phyloP scores from a whole-genome alignment of 2,888 invertebrate species.

The Xestobium rufovillosum region DNA sequence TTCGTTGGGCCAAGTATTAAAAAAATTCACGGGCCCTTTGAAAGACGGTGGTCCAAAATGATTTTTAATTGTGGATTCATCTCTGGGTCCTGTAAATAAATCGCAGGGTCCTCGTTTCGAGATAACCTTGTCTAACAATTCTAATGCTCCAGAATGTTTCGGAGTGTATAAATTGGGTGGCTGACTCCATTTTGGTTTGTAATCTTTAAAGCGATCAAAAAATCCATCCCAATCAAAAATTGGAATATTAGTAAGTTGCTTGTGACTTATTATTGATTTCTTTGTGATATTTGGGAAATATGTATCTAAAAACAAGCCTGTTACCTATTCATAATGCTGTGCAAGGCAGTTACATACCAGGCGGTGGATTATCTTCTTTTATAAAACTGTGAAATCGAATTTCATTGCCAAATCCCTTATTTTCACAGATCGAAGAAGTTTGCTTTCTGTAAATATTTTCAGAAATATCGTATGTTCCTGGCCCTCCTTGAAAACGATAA shows the following conservation, averaged over 20 bases:
- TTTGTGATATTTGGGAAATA: slow-evolving; percentile 13
- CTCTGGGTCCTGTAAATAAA: slow-evolving; percentile 46
- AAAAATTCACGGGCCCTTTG: slow-evolving; percentile 31
- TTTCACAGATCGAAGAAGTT: slow-evolving; percentile 17
- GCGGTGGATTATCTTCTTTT: slow-evolving; percentile 22
- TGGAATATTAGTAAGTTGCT: slow-evolving; percentile 27
- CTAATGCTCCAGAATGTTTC: neutral
- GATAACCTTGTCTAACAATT: slow-evolving; percentile 20
- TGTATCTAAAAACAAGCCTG: slow-evolving; percentile 6
- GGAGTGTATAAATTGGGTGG: slow-evolving; percentile 33
- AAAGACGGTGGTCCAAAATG: slow-evolving; percentile 41
- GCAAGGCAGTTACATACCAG: no score
- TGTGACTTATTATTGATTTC: slow-evolving; percentile 2
- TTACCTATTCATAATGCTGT: no score
- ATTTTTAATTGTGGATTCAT: slow-evolving; percentile 47
- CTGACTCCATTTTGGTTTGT: slow-evolving; percentile 25
- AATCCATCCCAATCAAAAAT: slow-evolving; percentile 37
- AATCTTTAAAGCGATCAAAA: slow-evolving; percentile 30
- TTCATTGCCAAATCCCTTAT: slow-evolving; percentile 26
- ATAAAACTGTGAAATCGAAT: slow-evolving; percentile 22
- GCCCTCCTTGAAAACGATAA: slow-evolving; percentile 23
- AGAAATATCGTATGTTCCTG: slow-evolving; percentile 28
- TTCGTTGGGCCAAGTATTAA: slow-evolving; percentile 28
- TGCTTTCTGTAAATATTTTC: slow-evolving; percentile 19
- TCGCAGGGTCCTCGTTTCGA: slow-evolving; percentile 39